These are phyloP conservation scores for Pteronotus mesoamericanus DNA, from an alignment of 2,797 vertebrate genomes.

Conservation along the genomic window DNA sequence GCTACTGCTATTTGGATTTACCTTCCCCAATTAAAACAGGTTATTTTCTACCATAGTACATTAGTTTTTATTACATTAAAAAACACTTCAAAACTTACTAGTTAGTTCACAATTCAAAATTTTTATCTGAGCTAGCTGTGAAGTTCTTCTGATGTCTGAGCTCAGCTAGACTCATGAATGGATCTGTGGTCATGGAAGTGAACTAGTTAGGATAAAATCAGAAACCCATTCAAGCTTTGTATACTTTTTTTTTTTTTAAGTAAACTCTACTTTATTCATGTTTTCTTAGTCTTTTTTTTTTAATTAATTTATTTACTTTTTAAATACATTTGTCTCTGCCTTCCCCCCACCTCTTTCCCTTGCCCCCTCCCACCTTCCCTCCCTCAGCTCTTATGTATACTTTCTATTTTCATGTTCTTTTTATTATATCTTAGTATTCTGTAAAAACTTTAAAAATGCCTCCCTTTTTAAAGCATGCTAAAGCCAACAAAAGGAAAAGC, in stretches of 20 bases:
- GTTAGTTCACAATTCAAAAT: neutral
- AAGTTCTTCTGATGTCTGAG: neutral
- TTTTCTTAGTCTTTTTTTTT: no score
- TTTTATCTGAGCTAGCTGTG: neutral
- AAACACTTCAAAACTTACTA: neutral
- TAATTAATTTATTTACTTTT: no score
- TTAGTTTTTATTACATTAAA: neutral
- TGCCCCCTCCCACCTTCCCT: no score
- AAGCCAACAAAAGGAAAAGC: neutral
- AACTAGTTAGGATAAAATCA: neutral
- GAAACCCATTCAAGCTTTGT: neutral
- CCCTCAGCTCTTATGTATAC: no score
- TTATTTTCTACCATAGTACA: neutral
- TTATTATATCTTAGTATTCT: neutral
- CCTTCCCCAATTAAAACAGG: neutral
- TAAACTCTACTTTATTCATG: no score
- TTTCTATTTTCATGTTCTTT: neutral
- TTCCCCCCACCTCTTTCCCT: no score
- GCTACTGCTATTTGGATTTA: neutral
- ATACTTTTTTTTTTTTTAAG: no score
- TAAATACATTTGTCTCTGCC: no score
- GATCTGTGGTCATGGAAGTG: neutral
- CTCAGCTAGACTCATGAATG: neutral
- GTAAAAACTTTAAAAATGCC: neutral
- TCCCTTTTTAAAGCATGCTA: neutral